phyloP scores from a whole-genome alignment of 2,113 vertebrate species.

The Gasterosteus aculeatus region DNA sequence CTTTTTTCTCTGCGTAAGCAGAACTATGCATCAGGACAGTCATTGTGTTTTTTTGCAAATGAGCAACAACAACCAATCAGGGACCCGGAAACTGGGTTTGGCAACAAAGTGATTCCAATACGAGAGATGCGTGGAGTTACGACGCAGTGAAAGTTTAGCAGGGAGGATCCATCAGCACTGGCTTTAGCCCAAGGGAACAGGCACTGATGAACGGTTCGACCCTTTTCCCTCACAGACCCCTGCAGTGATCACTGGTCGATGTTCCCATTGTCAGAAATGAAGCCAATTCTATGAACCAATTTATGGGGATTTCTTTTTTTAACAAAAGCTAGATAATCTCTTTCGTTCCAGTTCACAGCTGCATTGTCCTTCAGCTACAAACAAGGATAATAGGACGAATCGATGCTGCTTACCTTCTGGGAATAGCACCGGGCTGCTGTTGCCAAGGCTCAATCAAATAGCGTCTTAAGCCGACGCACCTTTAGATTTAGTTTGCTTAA shows the following conservation, averaged over 20 bases:
- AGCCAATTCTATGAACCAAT: conserved; percentile 8
- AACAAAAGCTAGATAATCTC: conserved; percentile 35
- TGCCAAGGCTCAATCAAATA: conserved; percentile 43
- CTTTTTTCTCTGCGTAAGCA: not conserved
- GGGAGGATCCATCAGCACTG: conserved; percentile 29
- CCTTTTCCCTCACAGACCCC: conserved; percentile 30
- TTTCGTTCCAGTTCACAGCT: conserved; percentile 17
- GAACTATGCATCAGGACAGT: not conserved
- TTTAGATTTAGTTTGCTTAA: conserved; percentile 23
- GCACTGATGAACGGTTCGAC: conserved; percentile 14
- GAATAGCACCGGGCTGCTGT: conserved; percentile 38
- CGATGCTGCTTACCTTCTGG: conserved; percentile 68
- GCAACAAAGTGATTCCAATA: not conserved
- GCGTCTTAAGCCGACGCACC: conserved; percentile 40
- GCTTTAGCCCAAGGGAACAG: conserved; percentile 43
- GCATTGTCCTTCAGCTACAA: conserved; percentile 14
- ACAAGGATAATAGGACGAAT: conserved; percentile 31
- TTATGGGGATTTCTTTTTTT: not conserved
- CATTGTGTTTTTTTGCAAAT: conserved; percentile 6
- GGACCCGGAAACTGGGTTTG: not conserved
- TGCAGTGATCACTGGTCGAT: conserved; percentile 22
- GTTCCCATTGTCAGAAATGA: conserved; percentile 44
- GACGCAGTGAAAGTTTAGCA: conserved; percentile 25
- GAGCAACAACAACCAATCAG: not conserved
- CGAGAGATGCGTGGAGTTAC: conserved; percentile 14